phyloP scores from a whole-genome alignment of 2,113 vertebrate genomes.

The Gymnocephalus cernua region DNA sequence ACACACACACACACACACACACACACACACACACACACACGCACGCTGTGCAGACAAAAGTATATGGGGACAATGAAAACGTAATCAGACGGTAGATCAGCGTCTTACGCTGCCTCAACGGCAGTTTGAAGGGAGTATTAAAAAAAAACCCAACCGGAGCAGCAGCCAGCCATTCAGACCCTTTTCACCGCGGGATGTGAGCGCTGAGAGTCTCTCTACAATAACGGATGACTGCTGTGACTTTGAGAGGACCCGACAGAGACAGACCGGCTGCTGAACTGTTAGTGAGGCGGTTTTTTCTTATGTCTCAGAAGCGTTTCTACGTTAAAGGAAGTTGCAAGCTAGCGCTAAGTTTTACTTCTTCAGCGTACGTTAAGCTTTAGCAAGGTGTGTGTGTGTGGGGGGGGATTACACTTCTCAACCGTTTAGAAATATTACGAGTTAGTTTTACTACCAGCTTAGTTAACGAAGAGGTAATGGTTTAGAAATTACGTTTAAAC shows the following conservation, averaged over 20 bases:
- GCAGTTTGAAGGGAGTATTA: neutral
- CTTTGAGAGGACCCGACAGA: constrained; percentile 2
- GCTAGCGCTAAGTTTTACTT: neutral
- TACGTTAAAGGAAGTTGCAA: neutral
- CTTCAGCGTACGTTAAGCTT: neutral
- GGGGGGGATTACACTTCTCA: neutral
- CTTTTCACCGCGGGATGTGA: constrained; percentile 16
- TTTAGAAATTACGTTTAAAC: constrained; percentile 9
- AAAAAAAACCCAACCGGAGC: neutral
- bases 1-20: too few relatives aligned
- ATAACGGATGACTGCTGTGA: constrained; percentile 8
- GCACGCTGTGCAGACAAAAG: too few relatives aligned
- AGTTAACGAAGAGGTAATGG: neutral
- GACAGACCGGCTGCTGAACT: neutral
- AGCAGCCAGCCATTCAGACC: constrained; percentile 23
- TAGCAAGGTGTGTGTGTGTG: neutral
- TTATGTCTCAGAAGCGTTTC: neutral
- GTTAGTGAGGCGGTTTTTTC: too few relatives aligned
- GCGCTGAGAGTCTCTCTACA: constrained; percentile 5
- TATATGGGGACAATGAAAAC: neutral
- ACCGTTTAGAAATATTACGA: accelerated
- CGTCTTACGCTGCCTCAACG: neutral
- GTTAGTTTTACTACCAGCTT: neutral
- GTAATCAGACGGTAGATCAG: constrained; percentile 33
- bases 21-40: too few relatives aligned